Percentiles rank a stretch among this genome's conserved stretches.
Evolutionary conservation across 2,113 vertebrate genomes (phyloP).

Genomic region (Pagrus major): DNA sequence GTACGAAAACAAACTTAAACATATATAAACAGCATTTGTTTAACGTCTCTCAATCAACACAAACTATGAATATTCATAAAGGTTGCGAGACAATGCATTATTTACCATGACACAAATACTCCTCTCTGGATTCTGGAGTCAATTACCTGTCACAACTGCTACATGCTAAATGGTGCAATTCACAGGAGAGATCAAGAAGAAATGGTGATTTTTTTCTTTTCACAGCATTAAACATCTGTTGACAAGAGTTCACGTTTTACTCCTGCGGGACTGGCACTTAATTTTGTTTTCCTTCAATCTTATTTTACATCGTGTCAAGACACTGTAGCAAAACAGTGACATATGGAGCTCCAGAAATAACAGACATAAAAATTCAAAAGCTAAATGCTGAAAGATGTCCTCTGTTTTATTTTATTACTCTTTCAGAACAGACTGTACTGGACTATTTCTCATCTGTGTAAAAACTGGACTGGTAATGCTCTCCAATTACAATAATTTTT

Average conservation of each 20-base stretch:
- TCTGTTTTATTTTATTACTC: neutral
- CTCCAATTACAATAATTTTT: conserved; percentile 50
- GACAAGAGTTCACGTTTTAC: conserved; percentile 72
- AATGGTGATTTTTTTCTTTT: conserved; percentile 65
- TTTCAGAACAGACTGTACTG: neutral
- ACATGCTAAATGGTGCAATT: conserved; percentile 79
- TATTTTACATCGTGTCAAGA: conserved; percentile 43
- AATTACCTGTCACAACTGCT: conserved; percentile 79
- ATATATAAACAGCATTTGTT: conserved; percentile 48
- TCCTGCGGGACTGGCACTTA: conserved; percentile 66
- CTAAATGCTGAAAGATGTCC: neutral
- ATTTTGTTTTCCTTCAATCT: conserved; percentile 67
- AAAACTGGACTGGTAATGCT: conserved; percentile 37
- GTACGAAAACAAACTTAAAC: conserved; percentile 18
- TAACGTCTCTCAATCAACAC: conserved; percentile 59
- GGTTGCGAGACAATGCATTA: conserved; percentile 73
- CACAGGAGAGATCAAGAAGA: conserved; percentile 70
- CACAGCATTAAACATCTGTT: conserved; percentile 80
- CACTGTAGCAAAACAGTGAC: conserved; percentile 33
- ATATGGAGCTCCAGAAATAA: conserved; percentile 38
- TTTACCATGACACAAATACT: conserved; percentile 76
- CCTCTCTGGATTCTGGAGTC: conserved; percentile 66
- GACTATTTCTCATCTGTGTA: conserved; percentile 6
- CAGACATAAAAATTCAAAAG: conserved; percentile 24
- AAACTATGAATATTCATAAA: conserved; percentile 79